phyloP scores from a whole-genome alignment of 2,888 invertebrate species.

The Galeopsomyia nigrocyanea region DNA sequence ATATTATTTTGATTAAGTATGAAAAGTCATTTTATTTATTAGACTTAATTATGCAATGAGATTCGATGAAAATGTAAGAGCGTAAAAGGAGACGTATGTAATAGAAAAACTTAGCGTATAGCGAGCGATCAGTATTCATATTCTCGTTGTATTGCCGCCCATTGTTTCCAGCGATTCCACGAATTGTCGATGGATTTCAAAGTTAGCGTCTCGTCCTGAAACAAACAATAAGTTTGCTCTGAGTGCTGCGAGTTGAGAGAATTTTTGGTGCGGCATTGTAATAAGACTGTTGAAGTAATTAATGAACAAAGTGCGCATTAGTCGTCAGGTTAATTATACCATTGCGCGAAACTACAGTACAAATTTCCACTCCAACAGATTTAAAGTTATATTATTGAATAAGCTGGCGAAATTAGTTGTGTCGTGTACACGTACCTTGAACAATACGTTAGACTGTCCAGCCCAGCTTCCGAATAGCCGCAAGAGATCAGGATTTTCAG shows the following conservation, averaged over 20 bases:
- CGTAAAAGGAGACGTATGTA: conserved; percentile 2
- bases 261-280: too few species aligned
- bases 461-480: conserved; percentile 77
- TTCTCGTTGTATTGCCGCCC: conserved; percentile 53
- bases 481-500: conserved; percentile 73
- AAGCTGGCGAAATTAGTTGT: too few species aligned
- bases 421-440: conserved; percentile 67
- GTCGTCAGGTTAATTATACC: background rate
- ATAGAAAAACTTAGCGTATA: background rate
- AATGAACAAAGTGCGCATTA: background rate
- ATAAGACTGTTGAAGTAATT: background rate
- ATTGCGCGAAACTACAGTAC: background rate
- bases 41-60: conserved; percentile 39
- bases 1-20: conserved; percentile 11
- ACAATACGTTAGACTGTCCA: conserved; percentile 70
- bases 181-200: conserved; percentile 64
- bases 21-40: conserved; percentile 32
- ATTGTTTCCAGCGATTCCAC: conserved; percentile 58
- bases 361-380: background rate
- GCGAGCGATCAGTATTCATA: conserved; percentile 45
- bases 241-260: too few species aligned
- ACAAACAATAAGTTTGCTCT: conserved; percentile 34
- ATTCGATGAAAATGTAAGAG: conserved; percentile 13
- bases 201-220: conserved; percentile 69
- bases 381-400: too few species aligned